Conservation (phyloP, 2,888 invertebrate genomes). For the Ptilodon capucinus region DNA sequence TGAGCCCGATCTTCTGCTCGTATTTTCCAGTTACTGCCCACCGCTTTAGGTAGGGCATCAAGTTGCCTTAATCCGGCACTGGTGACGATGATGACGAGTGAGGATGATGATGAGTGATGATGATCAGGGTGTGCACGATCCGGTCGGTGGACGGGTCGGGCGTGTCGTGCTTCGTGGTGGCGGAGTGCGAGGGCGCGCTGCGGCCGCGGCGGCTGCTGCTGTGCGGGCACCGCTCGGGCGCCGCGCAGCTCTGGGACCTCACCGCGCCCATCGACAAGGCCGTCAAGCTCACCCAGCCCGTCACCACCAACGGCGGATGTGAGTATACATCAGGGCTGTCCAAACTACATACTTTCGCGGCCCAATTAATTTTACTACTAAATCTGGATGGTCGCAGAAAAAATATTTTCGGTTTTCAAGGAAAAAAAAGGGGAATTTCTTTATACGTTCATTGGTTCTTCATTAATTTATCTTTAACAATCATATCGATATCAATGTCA, state of each 20-base stretch:
- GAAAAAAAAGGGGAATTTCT: too few species aligned
- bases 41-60: too few species aligned
- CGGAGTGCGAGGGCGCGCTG: conserved; percentile 98
- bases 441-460: too few species aligned
- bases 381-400: too few species aligned
- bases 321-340: background rate
- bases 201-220: conserved; percentile 94
- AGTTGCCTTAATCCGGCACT: too few species aligned
- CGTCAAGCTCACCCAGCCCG: conserved; percentile 46
- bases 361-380: too few species aligned
- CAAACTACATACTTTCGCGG: background rate
- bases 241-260: conserved; percentile 99
- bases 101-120: background rate
- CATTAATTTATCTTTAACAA: too few species aligned
- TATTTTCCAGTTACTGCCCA: too few species aligned
- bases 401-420: too few species aligned
- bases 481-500: too few species aligned
- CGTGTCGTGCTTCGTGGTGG: conserved; percentile 97
- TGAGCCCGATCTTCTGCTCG: too few species aligned
- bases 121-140: conserved; percentile 94
- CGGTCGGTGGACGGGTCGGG: conserved; percentile 96
- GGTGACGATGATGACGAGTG: too few species aligned
- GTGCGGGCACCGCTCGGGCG: conserved; percentile 96
- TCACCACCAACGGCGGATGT: conserved; percentile 25
- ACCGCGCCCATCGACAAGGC: conserved; percentile 95